Conservation (phyloP, 2,797 vertebrate species). For the Labroides dimidiatus region DNA sequence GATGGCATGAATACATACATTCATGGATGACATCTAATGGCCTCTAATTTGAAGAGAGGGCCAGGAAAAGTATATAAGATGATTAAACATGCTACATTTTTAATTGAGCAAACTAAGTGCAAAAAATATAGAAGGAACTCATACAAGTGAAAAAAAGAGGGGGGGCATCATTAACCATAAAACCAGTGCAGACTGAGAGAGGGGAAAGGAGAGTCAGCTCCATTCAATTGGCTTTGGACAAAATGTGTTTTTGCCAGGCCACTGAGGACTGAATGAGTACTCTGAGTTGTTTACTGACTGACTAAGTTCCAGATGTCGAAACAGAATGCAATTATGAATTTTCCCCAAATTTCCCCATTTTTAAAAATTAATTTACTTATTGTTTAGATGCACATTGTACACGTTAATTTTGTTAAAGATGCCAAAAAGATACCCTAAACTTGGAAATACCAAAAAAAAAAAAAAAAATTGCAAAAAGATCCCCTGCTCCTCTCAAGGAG, state of each 20-base stretch:
- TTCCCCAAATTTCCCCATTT: too few relatives aligned
- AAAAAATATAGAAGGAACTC: constrained; percentile 48
- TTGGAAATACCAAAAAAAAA: too few relatives aligned
- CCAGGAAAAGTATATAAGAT: constrained; percentile 59
- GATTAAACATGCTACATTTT: constrained; percentile 72
- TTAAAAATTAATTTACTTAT: too few relatives aligned
- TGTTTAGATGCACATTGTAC: too few relatives aligned
- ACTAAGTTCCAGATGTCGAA: constrained; percentile 26
- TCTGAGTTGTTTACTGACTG: constrained; percentile 22
- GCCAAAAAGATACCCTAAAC: too few relatives aligned
- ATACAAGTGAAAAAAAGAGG: constrained; percentile 27
- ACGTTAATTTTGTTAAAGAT: too few relatives aligned
- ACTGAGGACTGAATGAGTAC: constrained; percentile 28
- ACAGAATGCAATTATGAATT: constrained; percentile 3
- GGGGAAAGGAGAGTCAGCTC: constrained; percentile 20
- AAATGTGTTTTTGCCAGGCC: constrained; percentile 45
- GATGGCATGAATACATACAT: constrained; percentile 64
- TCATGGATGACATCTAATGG: constrained; percentile 64
- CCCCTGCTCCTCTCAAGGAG: too few relatives aligned
- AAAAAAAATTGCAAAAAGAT: neutral
- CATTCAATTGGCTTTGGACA: constrained; percentile 34
- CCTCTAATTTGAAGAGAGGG: constrained; percentile 66
- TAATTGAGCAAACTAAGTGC: constrained; percentile 66
- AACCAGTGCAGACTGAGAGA: constrained; percentile 43
- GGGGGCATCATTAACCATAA: constrained; percentile 34